phyloP scores from a whole-genome alignment of 1,140 invertebrate species.

The Drosophila orena region DNA sequence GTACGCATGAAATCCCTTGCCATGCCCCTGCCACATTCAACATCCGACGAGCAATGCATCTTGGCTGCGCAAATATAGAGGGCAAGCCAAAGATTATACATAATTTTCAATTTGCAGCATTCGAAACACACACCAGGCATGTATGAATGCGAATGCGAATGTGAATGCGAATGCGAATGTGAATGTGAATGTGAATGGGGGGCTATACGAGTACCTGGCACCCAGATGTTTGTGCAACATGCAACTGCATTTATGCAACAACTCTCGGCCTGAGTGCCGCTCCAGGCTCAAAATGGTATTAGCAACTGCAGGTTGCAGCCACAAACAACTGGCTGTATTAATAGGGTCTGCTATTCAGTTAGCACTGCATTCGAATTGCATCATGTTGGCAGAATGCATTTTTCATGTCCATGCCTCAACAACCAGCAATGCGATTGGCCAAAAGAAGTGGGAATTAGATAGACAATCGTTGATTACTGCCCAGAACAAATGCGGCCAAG shows the following conservation, averaged over 20 bases:
- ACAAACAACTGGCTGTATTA: slow-evolving; percentile 35
- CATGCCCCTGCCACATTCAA: slow-evolving; percentile 1
- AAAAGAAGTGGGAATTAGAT: slow-evolving; percentile 24
- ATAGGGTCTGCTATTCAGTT: slow-evolving; percentile 45
- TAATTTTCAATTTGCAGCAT: slow-evolving; percentile 72
- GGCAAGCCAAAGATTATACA: slow-evolving; percentile 72
- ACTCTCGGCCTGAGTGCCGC: slow-evolving; percentile 55
- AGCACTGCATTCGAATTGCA: slow-evolving; percentile 38
- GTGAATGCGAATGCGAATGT: not conserved
- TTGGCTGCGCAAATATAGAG: slow-evolving; percentile 67
- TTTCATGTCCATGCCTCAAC: slow-evolving; percentile 50
- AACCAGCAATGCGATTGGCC: slow-evolving; percentile 3
- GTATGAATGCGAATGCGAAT: slow-evolving; percentile 1
- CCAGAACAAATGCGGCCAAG: not conserved
- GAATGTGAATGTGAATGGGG: slow-evolving; percentile 6
- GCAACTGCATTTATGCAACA: slow-evolving; percentile 77
- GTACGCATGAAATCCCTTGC: too few species aligned
- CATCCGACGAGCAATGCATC: slow-evolving; percentile 59
- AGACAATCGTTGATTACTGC: not conserved
- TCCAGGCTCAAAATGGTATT: slow-evolving; percentile 42
- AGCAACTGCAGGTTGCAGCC: slow-evolving; percentile 26
- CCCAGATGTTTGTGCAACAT: slow-evolving; percentile 59
- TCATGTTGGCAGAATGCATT: slow-evolving; percentile 61
- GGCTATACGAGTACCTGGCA: slow-evolving; percentile 7
- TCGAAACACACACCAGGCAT: slow-evolving; percentile 36